Evolutionary conservation across 2,888 invertebrate species (phyloP).

Genomic region (Lasioglossum oenotherae): DNA sequence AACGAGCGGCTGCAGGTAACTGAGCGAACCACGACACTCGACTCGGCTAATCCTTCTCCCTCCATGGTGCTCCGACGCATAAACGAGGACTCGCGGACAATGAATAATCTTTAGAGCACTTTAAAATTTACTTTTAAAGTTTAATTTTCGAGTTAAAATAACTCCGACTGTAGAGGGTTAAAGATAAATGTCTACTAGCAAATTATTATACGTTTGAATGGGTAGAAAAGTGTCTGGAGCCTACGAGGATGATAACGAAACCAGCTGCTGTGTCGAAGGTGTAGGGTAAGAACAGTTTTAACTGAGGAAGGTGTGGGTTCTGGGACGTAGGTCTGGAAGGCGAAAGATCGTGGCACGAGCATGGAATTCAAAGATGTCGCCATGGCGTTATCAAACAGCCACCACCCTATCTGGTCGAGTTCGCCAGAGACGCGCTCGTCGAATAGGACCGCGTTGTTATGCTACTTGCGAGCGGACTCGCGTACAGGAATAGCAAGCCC

Average conservation of each 20-base stretch:
- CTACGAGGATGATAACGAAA: neutral
- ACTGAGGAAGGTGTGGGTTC: neutral
- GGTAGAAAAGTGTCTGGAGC: too few species aligned
- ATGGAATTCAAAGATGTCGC: slow-evolving; percentile 36
- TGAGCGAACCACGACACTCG: slow-evolving; percentile 7
- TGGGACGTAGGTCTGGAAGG: neutral
- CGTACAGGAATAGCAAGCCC: slow-evolving; percentile 67
- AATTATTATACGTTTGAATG: too few species aligned
- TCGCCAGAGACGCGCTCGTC: slow-evolving; percentile 18
- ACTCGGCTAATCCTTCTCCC: slow-evolving; percentile 12
- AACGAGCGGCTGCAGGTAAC: slow-evolving; percentile 18
- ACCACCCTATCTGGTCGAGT: slow-evolving; percentile 46
- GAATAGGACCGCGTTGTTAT: slow-evolving; percentile 69
- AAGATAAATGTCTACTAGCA: too few species aligned
- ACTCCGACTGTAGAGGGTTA: too few species aligned
- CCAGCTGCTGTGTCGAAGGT: neutral
- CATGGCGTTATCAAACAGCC: slow-evolving; percentile 52
- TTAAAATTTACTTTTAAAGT: too few species aligned
- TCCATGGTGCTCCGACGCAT: neutral
- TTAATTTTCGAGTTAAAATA: too few species aligned
- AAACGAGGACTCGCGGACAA: neutral
- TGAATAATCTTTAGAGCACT: neutral
- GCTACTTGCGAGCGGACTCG: slow-evolving; percentile 63
- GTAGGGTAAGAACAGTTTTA: neutral
- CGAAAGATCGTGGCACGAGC: neutral